Evolutionary conservation across 2,113 vertebrate species (phyloP).

Genomic region (Geococcyx californianus): DNA sequence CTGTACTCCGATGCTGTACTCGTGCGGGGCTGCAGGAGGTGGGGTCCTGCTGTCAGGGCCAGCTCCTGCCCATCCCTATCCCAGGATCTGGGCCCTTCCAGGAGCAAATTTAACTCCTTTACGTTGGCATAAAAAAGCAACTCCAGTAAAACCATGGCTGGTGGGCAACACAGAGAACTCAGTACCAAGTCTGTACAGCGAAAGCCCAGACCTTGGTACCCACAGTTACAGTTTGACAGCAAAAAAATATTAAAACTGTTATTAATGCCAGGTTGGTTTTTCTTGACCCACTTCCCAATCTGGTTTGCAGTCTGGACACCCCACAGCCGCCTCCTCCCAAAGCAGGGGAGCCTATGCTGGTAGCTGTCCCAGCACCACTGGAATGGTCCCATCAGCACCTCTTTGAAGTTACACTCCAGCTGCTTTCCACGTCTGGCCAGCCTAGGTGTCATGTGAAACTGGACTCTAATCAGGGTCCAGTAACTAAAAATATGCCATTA

Average conservation of each 20-base stretch:
- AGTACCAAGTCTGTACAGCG: background rate
- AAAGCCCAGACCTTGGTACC: background rate
- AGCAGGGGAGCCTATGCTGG: background rate
- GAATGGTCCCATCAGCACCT: background rate
- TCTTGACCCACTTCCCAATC: background rate
- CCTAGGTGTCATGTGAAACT: background rate
- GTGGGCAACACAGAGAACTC: accelerated
- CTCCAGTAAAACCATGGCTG: background rate
- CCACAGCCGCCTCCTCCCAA: background rate
- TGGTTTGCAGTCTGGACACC: background rate
- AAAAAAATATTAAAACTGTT: background rate
- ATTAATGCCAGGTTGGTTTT: background rate
- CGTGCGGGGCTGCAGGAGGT: background rate
- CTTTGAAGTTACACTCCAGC: background rate
- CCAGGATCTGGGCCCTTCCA: background rate
- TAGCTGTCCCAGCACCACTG: accelerated
- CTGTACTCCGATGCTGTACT: background rate
- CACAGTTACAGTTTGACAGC: background rate
- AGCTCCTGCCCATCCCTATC: background rate
- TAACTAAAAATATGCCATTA: background rate
- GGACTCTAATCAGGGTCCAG: background rate
- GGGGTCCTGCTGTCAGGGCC: accelerated
- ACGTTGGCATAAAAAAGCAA: background rate
- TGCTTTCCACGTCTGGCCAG: background rate
- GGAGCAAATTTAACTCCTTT: background rate